Conservation (phyloP, 2,888 invertebrate genomes). For the Ophonus ardosiacus region DNA sequence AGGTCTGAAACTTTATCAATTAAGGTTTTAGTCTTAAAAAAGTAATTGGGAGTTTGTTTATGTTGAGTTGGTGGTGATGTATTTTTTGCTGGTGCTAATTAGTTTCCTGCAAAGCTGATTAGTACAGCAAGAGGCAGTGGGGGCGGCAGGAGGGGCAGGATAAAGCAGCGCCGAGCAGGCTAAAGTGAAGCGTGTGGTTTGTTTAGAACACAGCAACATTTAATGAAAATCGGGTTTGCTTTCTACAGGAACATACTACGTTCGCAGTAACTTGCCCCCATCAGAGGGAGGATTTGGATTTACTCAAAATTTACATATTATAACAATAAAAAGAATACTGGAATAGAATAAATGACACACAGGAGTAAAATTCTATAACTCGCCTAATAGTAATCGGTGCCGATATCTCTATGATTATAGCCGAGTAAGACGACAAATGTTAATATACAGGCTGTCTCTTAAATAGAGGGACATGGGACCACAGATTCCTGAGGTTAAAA, state of each 20-base stretch:
- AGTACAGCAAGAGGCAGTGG: not conserved
- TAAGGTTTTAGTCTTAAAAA: not conserved
- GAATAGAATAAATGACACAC: too few relatives aligned
- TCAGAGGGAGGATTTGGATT: not conserved
- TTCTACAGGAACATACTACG: not conserved
- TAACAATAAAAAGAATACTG: too few relatives aligned
- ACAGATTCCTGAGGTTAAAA: too few relatives aligned
- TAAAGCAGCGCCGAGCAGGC: not conserved
- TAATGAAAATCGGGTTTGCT: conserved; percentile 74
- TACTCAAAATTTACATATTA: too few relatives aligned
- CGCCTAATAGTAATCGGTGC: too few relatives aligned
- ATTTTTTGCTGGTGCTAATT: conserved; percentile 16
- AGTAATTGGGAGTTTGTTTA: not conserved
- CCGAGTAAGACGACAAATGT: too few relatives aligned
- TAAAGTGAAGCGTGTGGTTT: conserved; percentile 67
- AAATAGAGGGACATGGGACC: too few relatives aligned
- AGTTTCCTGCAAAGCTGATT: conserved; percentile 30
- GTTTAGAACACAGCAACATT: conserved; percentile 68
- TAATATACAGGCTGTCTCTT: too few relatives aligned
- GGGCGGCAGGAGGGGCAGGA: not conserved
- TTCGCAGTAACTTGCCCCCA: not conserved
- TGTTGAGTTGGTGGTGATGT: not conserved
- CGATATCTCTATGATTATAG: too few relatives aligned
- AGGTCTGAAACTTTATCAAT: too few relatives aligned
- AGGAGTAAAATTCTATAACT: too few relatives aligned